A percentile compares a stretch with the other conserved stretches of the same genome.
These are phyloP conservation scores for Zosterops japonicus DNA, from an alignment of 2,113 vertebrate genomes.

Conservation along the genomic window DNA sequence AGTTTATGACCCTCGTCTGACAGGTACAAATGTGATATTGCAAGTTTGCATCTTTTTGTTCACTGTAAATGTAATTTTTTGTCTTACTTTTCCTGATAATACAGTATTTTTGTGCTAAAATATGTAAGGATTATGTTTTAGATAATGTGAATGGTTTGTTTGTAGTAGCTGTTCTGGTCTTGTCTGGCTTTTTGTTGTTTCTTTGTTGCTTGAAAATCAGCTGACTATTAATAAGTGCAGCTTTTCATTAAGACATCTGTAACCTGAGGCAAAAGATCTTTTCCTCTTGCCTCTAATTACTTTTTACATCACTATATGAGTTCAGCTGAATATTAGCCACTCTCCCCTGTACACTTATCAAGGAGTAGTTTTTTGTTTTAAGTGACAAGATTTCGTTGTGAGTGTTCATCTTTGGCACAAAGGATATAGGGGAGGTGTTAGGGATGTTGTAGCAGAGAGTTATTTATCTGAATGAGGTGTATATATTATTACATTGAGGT, in stretches of 20 bases:
- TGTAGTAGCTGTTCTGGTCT: not conserved
- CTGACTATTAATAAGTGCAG: not conserved
- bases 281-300: conserved; percentile 15
- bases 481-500: not conserved
- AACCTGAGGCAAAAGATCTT: not conserved
- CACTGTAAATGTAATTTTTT: not conserved
- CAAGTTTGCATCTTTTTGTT: not conserved
- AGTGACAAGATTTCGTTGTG: not conserved
- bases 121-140: not conserved
- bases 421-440: not conserved
- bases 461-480: not conserved
- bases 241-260: not conserved
- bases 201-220: not conserved
- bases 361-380: not conserved
- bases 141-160: not conserved
- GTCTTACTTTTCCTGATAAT: not conserved
- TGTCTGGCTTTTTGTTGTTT: not conserved
- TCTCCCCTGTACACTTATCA: not conserved
- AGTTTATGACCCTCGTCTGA: not conserved
- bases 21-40: not conserved
- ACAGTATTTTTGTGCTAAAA: not conserved
- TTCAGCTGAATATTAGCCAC: not conserved
- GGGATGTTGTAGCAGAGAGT: not conserved
- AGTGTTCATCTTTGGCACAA: not conserved
- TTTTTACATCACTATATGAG: not conserved